Percentiles rank a stretch among this genome's conserved stretches.
phyloP scores from a whole-genome alignment of 2,113 vertebrate genomes.

The Coreoperca whiteheadi region DNA sequence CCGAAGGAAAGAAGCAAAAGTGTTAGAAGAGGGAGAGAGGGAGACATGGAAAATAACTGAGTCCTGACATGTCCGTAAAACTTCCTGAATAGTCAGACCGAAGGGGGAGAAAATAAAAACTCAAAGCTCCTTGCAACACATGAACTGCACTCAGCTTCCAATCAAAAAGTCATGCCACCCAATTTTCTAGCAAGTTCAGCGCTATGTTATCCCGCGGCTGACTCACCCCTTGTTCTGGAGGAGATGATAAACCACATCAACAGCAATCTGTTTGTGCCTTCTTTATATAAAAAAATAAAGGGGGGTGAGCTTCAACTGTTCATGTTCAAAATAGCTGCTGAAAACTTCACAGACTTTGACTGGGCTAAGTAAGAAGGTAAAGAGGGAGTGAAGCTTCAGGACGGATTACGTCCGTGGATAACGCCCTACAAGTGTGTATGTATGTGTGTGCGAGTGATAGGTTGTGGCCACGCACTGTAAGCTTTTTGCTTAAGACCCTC shows the following conservation, averaged over 20 bases:
- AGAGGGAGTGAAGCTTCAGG: constrained; percentile 17
- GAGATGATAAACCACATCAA: constrained; percentile 51
- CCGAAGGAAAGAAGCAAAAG: constrained; percentile 44
- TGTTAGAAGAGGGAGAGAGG: constrained; percentile 35
- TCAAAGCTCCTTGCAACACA: constrained; percentile 14
- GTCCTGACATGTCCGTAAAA: constrained; percentile 40
- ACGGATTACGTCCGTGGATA: neutral
- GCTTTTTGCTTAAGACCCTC: neutral
- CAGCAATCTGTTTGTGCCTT: constrained; percentile 16
- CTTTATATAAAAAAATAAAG: neutral
- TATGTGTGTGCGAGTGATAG: neutral
- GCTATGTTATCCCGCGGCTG: neutral
- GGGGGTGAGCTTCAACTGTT: constrained; percentile 9
- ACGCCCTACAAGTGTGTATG: constrained; percentile 44
- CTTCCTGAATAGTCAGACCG: constrained; percentile 23
- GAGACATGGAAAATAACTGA: constrained; percentile 64
- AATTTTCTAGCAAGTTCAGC: constrained; percentile 18
- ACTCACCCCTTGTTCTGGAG: constrained; percentile 30
- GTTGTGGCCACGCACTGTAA: neutral
- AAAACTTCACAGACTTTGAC: constrained; percentile 33
- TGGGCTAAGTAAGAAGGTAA: neutral
- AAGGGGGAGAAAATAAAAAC: constrained; percentile 22
- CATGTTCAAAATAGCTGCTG: constrained; percentile 25
- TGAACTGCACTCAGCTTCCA: constrained; percentile 22
- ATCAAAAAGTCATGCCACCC: constrained; percentile 46